Conservation (phyloP, 1,140 invertebrate genomes). For the Nixonia krombeini region DNA sequence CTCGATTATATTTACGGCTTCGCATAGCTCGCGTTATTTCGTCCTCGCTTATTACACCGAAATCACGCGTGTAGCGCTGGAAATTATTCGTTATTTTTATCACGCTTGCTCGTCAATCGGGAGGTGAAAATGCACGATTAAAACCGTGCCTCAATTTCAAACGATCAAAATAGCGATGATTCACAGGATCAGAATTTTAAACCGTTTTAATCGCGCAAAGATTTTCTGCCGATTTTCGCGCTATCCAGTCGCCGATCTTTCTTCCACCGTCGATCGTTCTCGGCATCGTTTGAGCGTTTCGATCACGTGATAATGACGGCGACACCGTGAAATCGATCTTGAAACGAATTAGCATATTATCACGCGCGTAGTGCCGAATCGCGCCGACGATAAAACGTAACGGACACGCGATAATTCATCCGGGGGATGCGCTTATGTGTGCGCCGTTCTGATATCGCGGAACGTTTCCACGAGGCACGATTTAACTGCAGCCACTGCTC, state of each 20-base stretch:
- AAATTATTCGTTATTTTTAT: too few relatives aligned
- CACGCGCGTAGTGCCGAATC: constrained; percentile 46
- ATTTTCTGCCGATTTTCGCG: too few relatives aligned
- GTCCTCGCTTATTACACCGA: too few relatives aligned
- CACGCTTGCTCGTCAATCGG: too few relatives aligned
- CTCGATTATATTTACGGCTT: neutral
- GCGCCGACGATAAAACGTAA: constrained; percentile 49
- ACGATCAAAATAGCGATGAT: too few relatives aligned
- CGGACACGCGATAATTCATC: constrained; percentile 51
- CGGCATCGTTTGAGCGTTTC: constrained; percentile 49
- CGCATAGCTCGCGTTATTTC: too few relatives aligned
- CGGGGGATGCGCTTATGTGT: constrained; percentile 14
- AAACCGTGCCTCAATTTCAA: too few relatives aligned
- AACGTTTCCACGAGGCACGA: constrained; percentile 13
- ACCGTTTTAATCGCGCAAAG: too few relatives aligned
- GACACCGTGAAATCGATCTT: constrained; percentile 53
- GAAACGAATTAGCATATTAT: constrained; percentile 60
- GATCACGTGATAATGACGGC: constrained; percentile 50
- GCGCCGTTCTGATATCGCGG: constrained; percentile 21
- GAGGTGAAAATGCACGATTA: too few relatives aligned
- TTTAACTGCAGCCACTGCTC: constrained; percentile 26
- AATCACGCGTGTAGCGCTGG: too few relatives aligned
- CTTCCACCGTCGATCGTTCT: neutral
- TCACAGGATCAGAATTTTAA: too few relatives aligned
- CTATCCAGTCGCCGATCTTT: neutral